Percentiles rank a stretch among this genome's conserved stretches.
Conservation (phyloP, 2,113 vertebrate genomes). For the Tringa solitaria region DNA sequence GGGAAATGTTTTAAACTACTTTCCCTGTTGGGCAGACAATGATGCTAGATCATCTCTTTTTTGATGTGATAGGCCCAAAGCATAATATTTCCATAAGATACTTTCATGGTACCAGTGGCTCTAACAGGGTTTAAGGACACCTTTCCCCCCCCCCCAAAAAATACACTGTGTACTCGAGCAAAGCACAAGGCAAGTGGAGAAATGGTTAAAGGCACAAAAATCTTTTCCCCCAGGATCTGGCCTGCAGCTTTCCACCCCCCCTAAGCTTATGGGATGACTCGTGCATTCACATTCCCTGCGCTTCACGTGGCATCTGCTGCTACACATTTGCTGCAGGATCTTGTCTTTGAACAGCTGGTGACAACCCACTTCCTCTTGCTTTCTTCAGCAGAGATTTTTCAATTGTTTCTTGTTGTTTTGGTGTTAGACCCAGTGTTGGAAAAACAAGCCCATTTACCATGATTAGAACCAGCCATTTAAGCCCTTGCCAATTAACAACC, state of each 20-base stretch:
- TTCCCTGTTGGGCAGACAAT: not conserved
- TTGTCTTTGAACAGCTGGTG: conserved; percentile 57
- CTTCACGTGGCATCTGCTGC: conserved; percentile 35
- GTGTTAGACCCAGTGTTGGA: conserved; percentile 50
- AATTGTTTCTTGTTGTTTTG: conserved; percentile 55
- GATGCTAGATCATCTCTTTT: not conserved
- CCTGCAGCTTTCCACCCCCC: not conserved
- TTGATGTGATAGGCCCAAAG: not conserved
- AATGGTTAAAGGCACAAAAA: not conserved
- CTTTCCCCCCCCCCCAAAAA: not conserved
- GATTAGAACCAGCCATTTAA: conserved; percentile 37
- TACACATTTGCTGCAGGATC: conserved; percentile 30
- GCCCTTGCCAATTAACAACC: conserved; percentile 9
- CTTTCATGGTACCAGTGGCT: not conserved
- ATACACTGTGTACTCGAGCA: not conserved
- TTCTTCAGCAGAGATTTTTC: conserved; percentile 31
- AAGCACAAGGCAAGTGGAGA: not conserved
- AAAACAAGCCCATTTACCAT: conserved; percentile 56
- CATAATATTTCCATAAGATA: not conserved
- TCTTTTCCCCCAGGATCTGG: not conserved
- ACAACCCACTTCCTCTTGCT: conserved; percentile 46
- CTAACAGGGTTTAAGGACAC: not conserved
- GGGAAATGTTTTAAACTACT: not conserved
- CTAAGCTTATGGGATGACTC: not conserved
- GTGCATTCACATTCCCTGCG: not conserved